Evolutionary conservation across 2,888 invertebrate genomes (phyloP), one percentile per base, ranked within the genome.

Genomic region (Sisyra terminalis): DNA sequence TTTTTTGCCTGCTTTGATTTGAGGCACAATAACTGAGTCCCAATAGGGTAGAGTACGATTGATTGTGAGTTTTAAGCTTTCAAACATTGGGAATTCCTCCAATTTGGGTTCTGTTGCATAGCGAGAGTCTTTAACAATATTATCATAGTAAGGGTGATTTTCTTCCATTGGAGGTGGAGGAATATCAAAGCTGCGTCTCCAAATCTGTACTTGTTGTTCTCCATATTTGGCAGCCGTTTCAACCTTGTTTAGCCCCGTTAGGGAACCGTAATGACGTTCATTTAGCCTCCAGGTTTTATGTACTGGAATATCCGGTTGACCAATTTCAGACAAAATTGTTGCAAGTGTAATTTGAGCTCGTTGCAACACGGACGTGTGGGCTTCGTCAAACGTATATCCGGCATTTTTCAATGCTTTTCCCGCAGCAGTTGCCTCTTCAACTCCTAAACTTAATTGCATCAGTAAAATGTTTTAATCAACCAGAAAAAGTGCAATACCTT

Each of bases 41-140:
- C 92, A 93, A 55, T 83, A 89, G 1, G 93, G 93, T 49, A 85
- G 64, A 5, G 88, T 87, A 41, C 90, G 73, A 47, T 78, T 76
- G 62, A 88, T 87, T 1, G 87, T 86, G 35, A 88, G 66, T 56
- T 87, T 84, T 39, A 90, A 65, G 18, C 88, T 88, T 59, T 90
- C 89, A 50, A 76, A 80, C 67, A 75, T 80, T 0, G 90, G 89
- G 56, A 90, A 89, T 52, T 86, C 75, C 2, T 76, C 78, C 3
- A 67, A 65, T 49, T 80, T 77, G 4, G 82, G 86, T 48, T 78
- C 78, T 30, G 69, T 65, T 14, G 72, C 73, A 50, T 75, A 76
- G 46, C 83, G 73, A 0, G 78, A 65, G 59, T 89, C 88, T 29
- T 83, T 80, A 3, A 80, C 76, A 54, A 90, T 89, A 24, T 66